Conservation (phyloP, 2,113 vertebrate genomes). For the Dicaeum eximium region DNA sequence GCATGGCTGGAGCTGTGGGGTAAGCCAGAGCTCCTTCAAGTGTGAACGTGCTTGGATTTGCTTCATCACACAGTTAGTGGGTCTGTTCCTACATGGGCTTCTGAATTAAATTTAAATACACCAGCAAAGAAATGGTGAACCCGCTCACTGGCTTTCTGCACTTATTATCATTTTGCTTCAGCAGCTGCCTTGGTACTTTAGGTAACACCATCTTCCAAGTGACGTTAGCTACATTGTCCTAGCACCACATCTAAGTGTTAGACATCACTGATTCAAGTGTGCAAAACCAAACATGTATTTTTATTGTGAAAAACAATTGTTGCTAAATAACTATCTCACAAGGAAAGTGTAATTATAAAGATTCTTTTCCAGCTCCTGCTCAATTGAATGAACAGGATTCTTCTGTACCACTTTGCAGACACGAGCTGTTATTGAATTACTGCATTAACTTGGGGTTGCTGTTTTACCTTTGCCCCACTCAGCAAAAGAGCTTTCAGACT, state of each 20-base stretch:
- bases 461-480: neutral
- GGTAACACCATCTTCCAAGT: neutral
- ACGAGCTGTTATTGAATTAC: neutral
- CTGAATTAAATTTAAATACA: neutral
- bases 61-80: fast-evolving
- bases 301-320: neutral
- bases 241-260: neutral
- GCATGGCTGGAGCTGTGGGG: neutral
- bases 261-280: neutral
- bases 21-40: neutral
- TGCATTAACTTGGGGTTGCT: neutral
- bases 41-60: neutral
- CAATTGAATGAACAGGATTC: constrained; percentile 3
- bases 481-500: neutral
- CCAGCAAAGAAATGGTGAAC: neutral
- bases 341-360: constrained; percentile 1
- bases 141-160: neutral
- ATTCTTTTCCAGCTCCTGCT: neutral
- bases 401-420: neutral
- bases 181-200: neutral
- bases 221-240: fast-evolving
- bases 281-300: neutral
- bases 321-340: neutral
- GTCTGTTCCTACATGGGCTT: neutral
- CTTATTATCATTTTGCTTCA: neutral